Conservation (phyloP, 1,140 invertebrate species). For the Diorhabda elongata region DNA sequence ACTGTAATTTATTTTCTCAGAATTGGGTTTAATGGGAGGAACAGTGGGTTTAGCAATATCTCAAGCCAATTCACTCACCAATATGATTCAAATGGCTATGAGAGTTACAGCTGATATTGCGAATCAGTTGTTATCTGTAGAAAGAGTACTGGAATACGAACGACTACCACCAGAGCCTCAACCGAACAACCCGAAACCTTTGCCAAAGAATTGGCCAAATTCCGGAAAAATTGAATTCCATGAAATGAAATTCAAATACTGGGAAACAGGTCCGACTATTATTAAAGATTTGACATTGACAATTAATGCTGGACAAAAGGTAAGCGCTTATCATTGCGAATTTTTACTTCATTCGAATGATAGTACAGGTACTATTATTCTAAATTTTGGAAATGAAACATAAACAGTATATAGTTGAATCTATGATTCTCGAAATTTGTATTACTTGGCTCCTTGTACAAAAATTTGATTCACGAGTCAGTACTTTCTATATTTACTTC, state of each 20-base stretch:
- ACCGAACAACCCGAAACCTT: constrained; percentile 46
- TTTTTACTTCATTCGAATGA: too few species aligned
- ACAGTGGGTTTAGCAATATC: constrained; percentile 57
- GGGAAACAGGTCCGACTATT: constrained; percentile 53
- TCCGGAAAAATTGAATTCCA: constrained; percentile 51
- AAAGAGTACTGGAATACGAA: constrained; percentile 73
- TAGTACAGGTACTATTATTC: too few species aligned
- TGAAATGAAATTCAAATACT: constrained; percentile 54
- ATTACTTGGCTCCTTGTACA: too few species aligned
- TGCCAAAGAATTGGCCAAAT: constrained; percentile 44
- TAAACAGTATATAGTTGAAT: too few species aligned
- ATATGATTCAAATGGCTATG: constrained; percentile 67
- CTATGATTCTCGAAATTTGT: too few species aligned
- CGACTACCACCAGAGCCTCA: constrained; percentile 58
- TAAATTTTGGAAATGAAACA: too few species aligned
- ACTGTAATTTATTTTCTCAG: constrained; percentile 1
- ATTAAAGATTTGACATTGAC: constrained; percentile 56
- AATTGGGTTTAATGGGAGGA: constrained; percentile 49
- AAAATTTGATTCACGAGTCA: too few species aligned
- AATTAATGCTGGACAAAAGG: constrained; percentile 69
- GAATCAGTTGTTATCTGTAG: constrained; percentile 76
- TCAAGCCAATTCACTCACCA: constrained; percentile 53
- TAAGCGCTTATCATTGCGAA: constrained; percentile 49
- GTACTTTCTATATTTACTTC: too few species aligned
- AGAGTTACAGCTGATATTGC: constrained; percentile 71